These are phyloP conservation scores for Tyrophagus putrescentiae DNA, from an alignment of 1,140 invertebrate genomes.

Conservation along the genomic window DNA sequence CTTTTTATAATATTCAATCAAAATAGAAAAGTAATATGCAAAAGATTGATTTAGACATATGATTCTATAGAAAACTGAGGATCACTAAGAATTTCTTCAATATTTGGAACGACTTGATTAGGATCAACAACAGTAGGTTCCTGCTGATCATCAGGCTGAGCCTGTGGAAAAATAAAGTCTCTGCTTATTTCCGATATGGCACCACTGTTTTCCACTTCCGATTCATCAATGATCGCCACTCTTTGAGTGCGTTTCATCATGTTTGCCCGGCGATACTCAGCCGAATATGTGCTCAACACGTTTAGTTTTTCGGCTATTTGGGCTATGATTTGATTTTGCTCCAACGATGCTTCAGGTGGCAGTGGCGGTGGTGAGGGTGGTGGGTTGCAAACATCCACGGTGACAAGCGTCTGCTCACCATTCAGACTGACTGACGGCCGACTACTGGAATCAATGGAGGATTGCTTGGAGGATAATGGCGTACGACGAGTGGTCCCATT, in stretches of 20 bases:
- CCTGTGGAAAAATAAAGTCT: not conserved
- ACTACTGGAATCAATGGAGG: not conserved
- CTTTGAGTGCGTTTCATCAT: slow-evolving; percentile 14
- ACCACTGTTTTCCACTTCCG: not conserved
- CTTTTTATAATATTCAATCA: too few relatives aligned
- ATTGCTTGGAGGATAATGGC: not conserved
- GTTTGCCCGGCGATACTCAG: not conserved
- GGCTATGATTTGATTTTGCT: not conserved
- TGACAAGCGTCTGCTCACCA: too few relatives aligned
- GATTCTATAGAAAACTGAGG: slow-evolving; percentile 8
- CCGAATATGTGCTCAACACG: too few relatives aligned
- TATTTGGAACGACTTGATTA: not conserved
- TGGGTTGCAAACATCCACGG: too few relatives aligned
- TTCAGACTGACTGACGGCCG: too few relatives aligned
- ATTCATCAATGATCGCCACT: slow-evolving; percentile 12
- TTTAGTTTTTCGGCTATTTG: too few relatives aligned
- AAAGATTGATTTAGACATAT: slow-evolving; percentile 10
- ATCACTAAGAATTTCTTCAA: slow-evolving; percentile 10
- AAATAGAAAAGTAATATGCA: too few relatives aligned
- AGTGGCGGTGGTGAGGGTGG: not conserved
- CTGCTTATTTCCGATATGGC: not conserved
- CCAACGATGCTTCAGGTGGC: not conserved
- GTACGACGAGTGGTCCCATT: not conserved
- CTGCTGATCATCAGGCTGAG: not conserved
- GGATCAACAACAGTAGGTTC: too few relatives aligned